Evolutionary conservation across 1,140 invertebrate genomes (phyloP).

Genomic region (Orius insidiosus): DNA sequence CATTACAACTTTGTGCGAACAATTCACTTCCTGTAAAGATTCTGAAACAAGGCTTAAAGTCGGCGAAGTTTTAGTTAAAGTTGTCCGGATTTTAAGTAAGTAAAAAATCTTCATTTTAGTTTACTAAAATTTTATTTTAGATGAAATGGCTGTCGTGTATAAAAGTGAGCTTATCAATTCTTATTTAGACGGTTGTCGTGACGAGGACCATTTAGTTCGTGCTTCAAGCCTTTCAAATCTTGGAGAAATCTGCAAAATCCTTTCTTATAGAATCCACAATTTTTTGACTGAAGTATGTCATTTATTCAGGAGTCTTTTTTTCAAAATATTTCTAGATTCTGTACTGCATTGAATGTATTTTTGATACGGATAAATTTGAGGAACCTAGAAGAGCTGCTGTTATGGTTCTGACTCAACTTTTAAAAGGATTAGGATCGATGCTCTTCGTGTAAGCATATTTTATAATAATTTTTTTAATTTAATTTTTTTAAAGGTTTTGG

Average conservation of each 20-base stretch:
- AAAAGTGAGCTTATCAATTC: conserved; percentile 52
- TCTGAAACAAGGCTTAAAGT: conserved; percentile 54
- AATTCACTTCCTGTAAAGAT: conserved; percentile 28
- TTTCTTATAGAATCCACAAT: conserved; percentile 52
- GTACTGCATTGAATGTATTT: conserved; percentile 43
- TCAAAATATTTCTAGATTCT: conserved; percentile 37
- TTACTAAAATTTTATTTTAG: conserved; percentile 27
- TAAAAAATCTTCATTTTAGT: too few species aligned
- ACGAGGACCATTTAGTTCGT: conserved; percentile 54
- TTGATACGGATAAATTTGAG: conserved; percentile 45
- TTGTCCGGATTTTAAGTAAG: conserved; percentile 50
- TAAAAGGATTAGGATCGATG: conserved; percentile 54
- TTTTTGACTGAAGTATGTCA: conserved; percentile 50
- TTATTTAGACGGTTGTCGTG: conserved; percentile 46
- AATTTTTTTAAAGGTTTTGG: conserved; percentile 32
- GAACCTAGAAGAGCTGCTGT: conserved; percentile 64
- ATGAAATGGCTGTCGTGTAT: conserved; percentile 52
- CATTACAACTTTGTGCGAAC: conserved; percentile 41
- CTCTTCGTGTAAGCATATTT: conserved; percentile 31
- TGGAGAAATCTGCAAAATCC: conserved; percentile 59
- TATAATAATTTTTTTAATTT: conserved; percentile 9
- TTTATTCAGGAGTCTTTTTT: conserved; percentile 1
- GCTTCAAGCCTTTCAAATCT: conserved; percentile 70
- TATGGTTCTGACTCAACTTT: conserved; percentile 47
- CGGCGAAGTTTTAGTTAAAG: conserved; percentile 63